Evolutionary conservation across 2,888 invertebrate species (phyloP).

Genomic region (Mimachlamys varia): DNA sequence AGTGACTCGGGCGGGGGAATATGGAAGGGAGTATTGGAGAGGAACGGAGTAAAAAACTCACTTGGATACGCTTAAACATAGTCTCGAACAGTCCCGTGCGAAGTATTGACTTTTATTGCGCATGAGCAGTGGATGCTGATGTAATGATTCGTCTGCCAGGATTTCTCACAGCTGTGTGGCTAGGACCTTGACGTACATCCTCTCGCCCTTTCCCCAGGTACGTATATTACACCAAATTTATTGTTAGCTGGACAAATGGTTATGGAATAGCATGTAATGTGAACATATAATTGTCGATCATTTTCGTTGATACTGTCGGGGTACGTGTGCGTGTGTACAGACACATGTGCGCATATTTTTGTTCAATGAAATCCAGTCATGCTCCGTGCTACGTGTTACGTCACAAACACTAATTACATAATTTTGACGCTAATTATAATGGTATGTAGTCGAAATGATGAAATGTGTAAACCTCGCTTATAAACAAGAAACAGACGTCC

Average conservation of each 20-base stretch:
- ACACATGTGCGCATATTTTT: neutral
- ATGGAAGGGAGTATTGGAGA: no score
- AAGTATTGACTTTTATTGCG: slow-evolving; percentile 18
- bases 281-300: neutral
- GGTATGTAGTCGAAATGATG: neutral
- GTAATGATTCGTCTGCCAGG: neutral
- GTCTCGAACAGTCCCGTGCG: neutral
- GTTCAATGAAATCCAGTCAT: neutral
- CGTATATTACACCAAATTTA: neutral
- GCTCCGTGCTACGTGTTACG: neutral
- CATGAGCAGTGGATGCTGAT: slow-evolving; percentile 7
- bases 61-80: no score
- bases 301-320: neutral
- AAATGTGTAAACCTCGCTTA: neutral
- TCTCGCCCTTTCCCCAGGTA: neutral
- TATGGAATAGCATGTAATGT: neutral
- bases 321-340: neutral
- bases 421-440: slow-evolving; percentile 8
- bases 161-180: neutral
- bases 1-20: no score
- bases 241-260: neutral
- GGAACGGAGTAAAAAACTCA: no score
- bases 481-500: neutral
- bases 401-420: neutral
- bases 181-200: neutral